These are phyloP conservation scores for Apantesis nais DNA, from an alignment of 2,888 invertebrate genomes.

Conservation along the genomic window DNA sequence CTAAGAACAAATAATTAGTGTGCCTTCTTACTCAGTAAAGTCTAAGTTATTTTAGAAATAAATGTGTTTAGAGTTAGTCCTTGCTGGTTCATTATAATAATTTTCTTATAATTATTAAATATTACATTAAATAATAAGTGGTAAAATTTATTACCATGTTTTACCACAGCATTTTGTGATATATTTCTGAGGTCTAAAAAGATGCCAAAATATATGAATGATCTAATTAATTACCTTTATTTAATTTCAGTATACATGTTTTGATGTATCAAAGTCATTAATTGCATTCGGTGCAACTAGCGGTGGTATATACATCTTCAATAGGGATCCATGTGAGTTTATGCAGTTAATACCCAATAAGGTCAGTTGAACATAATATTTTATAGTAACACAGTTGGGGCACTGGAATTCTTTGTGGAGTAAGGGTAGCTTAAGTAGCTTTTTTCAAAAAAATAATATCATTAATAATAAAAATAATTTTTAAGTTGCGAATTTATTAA, in stretches of 20 bases:
- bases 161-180: neutral
- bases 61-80: too few species aligned
- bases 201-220: neutral
- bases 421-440: too few species aligned
- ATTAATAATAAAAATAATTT: too few species aligned
- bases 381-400: neutral
- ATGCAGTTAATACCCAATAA: constrained; percentile 92
- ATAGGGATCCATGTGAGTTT: constrained; percentile 90
- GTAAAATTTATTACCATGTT: neutral
- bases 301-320: constrained; percentile 92
- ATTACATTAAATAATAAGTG: too few species aligned
- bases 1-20: neutral
- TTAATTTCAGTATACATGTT: constrained; percentile 89
- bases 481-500: too few species aligned
- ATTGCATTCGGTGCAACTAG: constrained; percentile 93
- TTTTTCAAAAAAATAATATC: too few species aligned
- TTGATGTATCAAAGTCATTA: constrained; percentile 89
- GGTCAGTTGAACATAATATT: constrained; percentile 68
- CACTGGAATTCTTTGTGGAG: too few species aligned
- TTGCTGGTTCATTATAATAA: too few species aligned
- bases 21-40: neutral
- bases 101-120: neutral
- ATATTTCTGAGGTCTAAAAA: neutral
- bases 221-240: neutral
- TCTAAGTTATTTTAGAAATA: neutral